Evolutionary conservation across 1,140 invertebrate species (phyloP).

Genomic region (Drosophila pruinosa): DNA sequence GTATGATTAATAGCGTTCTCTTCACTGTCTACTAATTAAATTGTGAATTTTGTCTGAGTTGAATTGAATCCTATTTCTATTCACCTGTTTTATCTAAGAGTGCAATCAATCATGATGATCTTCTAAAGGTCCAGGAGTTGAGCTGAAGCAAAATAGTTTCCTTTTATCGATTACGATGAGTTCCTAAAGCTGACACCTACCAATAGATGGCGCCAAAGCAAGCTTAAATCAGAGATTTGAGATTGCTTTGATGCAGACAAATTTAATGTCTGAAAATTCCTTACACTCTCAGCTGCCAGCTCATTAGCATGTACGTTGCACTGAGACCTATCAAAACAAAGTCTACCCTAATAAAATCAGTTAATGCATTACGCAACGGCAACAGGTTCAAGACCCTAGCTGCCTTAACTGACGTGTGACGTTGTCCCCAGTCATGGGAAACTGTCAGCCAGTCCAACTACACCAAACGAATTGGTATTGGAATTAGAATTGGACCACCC

Average conservation of each 20-base stretch:
- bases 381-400: slow-evolving; percentile 23
- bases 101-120: slow-evolving; percentile 24
- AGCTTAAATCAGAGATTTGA: background rate
- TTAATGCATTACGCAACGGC: slow-evolving; percentile 66
- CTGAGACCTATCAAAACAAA: slow-evolving; percentile 43
- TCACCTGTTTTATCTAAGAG: background rate
- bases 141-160: no score
- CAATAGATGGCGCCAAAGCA: background rate
- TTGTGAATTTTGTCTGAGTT: slow-evolving; percentile 13
- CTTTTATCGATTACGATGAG: background rate
- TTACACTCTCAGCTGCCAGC: background rate
- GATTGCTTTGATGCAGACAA: background rate
- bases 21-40: slow-evolving; percentile 29
- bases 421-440: slow-evolving; percentile 64
- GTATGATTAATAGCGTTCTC: slow-evolving; percentile 61
- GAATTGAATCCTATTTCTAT: background rate
- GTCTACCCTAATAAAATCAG: slow-evolving; percentile 62
- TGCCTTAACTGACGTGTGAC: slow-evolving; percentile 27
- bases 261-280: background rate
- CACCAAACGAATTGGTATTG: slow-evolving; percentile 11
- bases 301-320: slow-evolving; percentile 49
- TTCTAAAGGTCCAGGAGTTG: background rate
- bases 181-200: background rate
- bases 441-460: slow-evolving; percentile 32
- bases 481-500: slow-evolving; percentile 5